Percentiles rank a stretch among this genome's conserved stretches.
Conservation (phyloP, 35 echinoderm and acorn worm species). For the Hemicentrotus pulcherrimus region DNA sequence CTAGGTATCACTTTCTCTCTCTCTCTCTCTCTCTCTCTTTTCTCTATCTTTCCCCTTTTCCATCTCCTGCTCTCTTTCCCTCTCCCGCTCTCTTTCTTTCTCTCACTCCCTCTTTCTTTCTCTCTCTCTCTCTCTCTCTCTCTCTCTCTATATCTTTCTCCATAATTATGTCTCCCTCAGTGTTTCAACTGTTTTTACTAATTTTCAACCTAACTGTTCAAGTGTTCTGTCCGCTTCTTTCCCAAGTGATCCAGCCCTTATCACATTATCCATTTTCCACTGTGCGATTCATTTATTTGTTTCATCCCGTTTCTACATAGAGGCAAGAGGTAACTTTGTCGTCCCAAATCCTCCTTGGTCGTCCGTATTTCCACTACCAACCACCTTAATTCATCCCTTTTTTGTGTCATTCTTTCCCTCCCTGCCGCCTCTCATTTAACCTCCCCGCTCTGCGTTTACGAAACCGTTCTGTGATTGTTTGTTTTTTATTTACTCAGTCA, state of each 20-base stretch:
- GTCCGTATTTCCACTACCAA: not conserved
- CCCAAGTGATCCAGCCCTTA: not conserved
- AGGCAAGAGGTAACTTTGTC: not conserved
- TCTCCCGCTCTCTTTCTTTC: not conserved
- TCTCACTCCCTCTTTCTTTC: not conserved
- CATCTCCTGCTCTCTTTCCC: not conserved
- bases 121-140: not conserved
- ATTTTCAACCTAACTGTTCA: too few species aligned
- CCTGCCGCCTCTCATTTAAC: not conserved
- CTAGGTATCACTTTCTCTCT: too few species aligned
- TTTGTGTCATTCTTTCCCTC: not conserved
- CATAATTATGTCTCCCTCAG: not conserved
- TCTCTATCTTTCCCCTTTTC: too few species aligned
- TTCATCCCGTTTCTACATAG: not conserved
- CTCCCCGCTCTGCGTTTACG: not conserved
- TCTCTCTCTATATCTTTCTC: not conserved
- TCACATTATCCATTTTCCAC: not conserved
- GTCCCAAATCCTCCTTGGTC: not conserved
- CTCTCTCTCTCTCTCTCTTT: too few species aligned
- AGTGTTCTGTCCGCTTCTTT: too few species aligned
- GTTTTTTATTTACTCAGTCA: not conserved
- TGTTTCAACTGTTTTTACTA: not conserved
- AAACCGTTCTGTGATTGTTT: not conserved
- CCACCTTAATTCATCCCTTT: too few species aligned
- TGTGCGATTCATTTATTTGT: not conserved